These are phyloP conservation scores for Tetragnatha montana DNA, from an alignment of 2,888 invertebrate genomes.

Conservation along the genomic window DNA sequence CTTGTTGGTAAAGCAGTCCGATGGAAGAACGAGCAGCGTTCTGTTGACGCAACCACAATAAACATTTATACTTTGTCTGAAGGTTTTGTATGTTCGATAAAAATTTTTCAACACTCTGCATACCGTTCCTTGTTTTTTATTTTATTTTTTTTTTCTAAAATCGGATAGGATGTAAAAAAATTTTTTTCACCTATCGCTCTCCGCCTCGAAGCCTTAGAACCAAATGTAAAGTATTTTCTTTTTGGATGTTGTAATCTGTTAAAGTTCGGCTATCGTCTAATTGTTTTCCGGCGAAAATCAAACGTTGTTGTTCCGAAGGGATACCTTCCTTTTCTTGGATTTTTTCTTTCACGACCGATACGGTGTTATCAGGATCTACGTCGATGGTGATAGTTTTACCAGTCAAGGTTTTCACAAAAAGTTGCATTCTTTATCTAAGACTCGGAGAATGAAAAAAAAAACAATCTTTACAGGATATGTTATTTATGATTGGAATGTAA, in stretches of 20 bases:
- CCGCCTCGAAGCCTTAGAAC: background rate
- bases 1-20: background rate
- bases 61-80: constrained; percentile 9
- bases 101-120: constrained; percentile 11
- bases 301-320: background rate
- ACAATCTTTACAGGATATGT: too few species aligned
- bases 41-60: background rate
- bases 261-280: background rate
- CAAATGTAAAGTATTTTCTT: constrained; percentile 5
- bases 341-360: background rate
- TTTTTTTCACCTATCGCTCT: too few species aligned
- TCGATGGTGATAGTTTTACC: background rate
- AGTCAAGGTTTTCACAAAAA: too few species aligned
- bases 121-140: background rate
- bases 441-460: too few species aligned
- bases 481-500: too few species aligned
- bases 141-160: too few species aligned
- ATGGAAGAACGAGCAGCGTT: background rate
- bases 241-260: constrained; percentile 13
- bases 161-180: too few species aligned
- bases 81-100: background rate
- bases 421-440: too few species aligned
- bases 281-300: background rate
- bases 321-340: background rate
- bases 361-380: background rate